phyloP scores from a whole-genome alignment of 2,113 vertebrate genomes.

The Panthera tigris region DNA sequence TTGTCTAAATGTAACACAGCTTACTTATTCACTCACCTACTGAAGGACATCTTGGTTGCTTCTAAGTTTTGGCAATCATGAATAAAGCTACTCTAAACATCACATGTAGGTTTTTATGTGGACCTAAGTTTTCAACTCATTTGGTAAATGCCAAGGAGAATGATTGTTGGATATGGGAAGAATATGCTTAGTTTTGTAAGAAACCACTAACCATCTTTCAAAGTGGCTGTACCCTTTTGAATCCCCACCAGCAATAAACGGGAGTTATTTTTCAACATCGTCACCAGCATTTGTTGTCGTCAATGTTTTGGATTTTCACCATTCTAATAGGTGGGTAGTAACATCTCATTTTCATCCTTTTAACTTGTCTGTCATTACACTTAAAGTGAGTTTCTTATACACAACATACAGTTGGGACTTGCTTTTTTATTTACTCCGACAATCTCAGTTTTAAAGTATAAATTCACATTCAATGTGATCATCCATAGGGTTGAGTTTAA shows the following conservation, averaged over 20 bases:
- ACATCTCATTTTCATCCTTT: not conserved
- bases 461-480: not conserved
- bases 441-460: not conserved
- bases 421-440: not conserved
- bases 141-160: too few species aligned
- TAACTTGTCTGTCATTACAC: not conserved
- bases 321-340: too few species aligned
- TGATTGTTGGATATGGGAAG: too few species aligned
- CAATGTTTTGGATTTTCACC: too few species aligned
- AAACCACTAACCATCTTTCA: not conserved
- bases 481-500: not conserved
- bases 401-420: not conserved
- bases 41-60: too few species aligned
- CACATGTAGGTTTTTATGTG: too few species aligned
- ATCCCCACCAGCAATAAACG: not conserved
- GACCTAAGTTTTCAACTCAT: too few species aligned
- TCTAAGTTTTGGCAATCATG: too few species aligned
- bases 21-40: too few species aligned
- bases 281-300: not conserved
- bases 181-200: not conserved
- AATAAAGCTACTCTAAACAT: too few species aligned
- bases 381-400: not conserved
- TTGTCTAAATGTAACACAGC: not conserved
- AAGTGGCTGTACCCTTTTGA: not conserved
- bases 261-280: not conserved